Evolutionary conservation across 2,113 vertebrate species (phyloP).

Genomic region (Atherinomorus stipes): DNA sequence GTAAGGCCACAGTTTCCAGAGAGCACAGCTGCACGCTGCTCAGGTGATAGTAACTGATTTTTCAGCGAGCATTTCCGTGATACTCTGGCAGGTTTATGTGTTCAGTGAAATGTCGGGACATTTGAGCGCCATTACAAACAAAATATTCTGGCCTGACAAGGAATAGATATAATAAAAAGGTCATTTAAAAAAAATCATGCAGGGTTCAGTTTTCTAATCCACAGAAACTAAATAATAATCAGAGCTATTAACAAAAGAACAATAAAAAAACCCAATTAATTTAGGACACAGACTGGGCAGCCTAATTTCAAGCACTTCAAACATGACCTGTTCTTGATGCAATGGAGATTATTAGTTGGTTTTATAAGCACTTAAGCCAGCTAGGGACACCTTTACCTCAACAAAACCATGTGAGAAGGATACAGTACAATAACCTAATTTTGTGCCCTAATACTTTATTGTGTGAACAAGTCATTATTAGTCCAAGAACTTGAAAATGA

Average conservation of each 20-base stretch:
- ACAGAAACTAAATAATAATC: too few species aligned
- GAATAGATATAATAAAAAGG: too few species aligned
- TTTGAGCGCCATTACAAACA: neutral
- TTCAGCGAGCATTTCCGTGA: neutral
- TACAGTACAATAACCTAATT: neutral
- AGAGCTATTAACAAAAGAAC: too few species aligned
- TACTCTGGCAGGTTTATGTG: neutral
- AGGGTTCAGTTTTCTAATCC: too few species aligned
- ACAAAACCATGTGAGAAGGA: neutral
- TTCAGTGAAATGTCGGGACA: neutral
- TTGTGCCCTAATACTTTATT: neutral
- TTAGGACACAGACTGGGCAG: too few species aligned
- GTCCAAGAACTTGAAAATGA: neutral
- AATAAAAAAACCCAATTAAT: too few species aligned
- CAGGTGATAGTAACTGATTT: neutral
- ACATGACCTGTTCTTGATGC: too few species aligned
- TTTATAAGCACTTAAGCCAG: neutral
- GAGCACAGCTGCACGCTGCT: constrained; percentile 23
- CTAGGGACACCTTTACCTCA: constrained; percentile 16
- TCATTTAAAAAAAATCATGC: too few species aligned
- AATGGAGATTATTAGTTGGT: neutral
- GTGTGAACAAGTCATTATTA: neutral
- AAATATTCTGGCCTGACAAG: too few species aligned
- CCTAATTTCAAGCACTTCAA: too few species aligned
- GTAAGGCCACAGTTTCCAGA: neutral